These are phyloP conservation scores for Sula dactylatra DNA, from an alignment of 2,113 vertebrate genomes.

Conservation along the genomic window DNA sequence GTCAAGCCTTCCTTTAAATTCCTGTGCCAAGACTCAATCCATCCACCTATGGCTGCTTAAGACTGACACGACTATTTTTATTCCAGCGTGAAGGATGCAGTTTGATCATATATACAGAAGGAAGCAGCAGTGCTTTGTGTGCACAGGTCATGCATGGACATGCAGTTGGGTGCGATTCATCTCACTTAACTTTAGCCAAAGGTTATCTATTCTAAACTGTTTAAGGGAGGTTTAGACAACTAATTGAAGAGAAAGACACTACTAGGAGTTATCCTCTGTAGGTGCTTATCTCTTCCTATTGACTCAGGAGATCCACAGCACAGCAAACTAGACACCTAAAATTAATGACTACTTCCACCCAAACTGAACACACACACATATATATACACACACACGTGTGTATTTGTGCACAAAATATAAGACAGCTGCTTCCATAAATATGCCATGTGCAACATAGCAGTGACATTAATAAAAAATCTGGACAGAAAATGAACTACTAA, in stretches of 20 bases:
- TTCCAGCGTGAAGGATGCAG: neutral
- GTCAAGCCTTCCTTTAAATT: neutral
- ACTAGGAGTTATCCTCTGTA: neutral
- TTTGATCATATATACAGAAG: neutral
- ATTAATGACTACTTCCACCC: neutral
- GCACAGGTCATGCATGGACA: neutral
- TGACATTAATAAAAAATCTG: neutral
- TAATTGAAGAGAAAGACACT: neutral
- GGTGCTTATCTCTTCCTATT: neutral
- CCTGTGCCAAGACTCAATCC: neutral
- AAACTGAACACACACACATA: neutral
- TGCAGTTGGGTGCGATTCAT: neutral
- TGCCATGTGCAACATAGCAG: neutral
- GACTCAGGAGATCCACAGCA: neutral
- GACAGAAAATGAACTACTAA: neutral
- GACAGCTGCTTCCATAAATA: neutral
- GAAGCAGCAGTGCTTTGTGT: neutral
- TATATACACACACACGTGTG: neutral
- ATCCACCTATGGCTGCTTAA: neutral
- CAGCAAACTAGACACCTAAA: neutral
- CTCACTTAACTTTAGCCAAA: neutral
- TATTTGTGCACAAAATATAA: neutral
- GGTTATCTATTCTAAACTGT: neutral
- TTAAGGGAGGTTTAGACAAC: neutral
- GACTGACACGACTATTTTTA: neutral